Percentiles rank a stretch among this genome's conserved stretches.
phyloP scores from a whole-genome alignment of 2,888 invertebrate species.

The Ormyrus nitidulus region DNA sequence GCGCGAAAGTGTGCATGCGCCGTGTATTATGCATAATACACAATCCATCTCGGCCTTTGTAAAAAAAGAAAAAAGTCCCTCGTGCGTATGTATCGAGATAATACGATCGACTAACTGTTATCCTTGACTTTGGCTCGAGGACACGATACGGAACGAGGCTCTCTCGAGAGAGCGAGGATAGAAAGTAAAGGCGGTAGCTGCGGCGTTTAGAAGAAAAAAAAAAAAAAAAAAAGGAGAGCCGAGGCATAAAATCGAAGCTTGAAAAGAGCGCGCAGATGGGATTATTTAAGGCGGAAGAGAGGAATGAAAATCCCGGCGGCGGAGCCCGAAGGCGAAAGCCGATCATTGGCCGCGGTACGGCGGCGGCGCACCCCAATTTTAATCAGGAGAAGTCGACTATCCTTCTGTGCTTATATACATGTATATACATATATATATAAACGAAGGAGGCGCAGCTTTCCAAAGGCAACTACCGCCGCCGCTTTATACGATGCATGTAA shows the following conservation, averaged over 20 bases:
- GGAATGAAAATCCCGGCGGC: slow-evolving; percentile 28
- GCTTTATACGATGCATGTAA: slow-evolving; percentile 74
- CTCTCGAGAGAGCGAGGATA: slow-evolving; percentile 29
- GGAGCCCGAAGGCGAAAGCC: slow-evolving; percentile 64
- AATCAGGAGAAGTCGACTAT: slow-evolving; percentile 68
- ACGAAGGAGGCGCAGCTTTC: slow-evolving; percentile 63
- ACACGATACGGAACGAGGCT: slow-evolving; percentile 53
- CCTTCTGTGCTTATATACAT: background rate
- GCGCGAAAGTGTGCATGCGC: too few species aligned
- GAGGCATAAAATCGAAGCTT: background rate
- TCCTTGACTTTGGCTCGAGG: slow-evolving; percentile 44
- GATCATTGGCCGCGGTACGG: slow-evolving; percentile 64
- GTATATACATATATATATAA: background rate
- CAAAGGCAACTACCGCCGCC: slow-evolving; percentile 57
- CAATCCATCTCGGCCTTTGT: background rate
- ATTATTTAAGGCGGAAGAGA: slow-evolving; percentile 44
- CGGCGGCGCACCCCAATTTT: slow-evolving; percentile 74
- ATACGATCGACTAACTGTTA: slow-evolving; percentile 19
- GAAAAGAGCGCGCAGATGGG: slow-evolving; percentile 38
- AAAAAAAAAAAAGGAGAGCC: slow-evolving; percentile 46
- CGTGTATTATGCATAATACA: background rate
- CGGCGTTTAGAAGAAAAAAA: slow-evolving; percentile 44
- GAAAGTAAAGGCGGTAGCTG: slow-evolving; percentile 15
- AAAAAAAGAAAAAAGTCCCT: background rate
- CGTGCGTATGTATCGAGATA: slow-evolving; percentile 44